phyloP scores from a whole-genome alignment of 2,888 invertebrate species.

The Aelia acuminata region DNA sequence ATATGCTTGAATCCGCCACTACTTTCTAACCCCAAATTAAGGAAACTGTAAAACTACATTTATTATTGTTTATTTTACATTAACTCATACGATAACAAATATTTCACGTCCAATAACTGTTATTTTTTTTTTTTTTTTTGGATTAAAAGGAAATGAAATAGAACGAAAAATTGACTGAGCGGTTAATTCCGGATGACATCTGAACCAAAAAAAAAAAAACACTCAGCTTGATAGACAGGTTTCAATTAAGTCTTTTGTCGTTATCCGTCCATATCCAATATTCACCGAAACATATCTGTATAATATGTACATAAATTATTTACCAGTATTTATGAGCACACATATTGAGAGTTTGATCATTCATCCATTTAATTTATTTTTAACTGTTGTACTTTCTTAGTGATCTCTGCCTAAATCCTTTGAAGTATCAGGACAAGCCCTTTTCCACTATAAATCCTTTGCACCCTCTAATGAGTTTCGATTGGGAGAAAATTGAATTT shows the following conservation, averaged over 20 bases:
- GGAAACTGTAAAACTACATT: too few species aligned
- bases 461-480: slow-evolving; percentile 7
- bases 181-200: not conserved
- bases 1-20: too few species aligned
- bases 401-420: not conserved
- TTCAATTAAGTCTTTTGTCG: not conserved
- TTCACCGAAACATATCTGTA: not conserved
- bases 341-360: not conserved
- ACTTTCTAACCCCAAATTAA: too few species aligned
- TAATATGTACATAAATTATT: not conserved
- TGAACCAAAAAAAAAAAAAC: not conserved
- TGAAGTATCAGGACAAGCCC: not conserved
- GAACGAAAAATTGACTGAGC: not conserved
- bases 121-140: not conserved
- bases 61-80: too few species aligned
- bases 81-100: too few species aligned
- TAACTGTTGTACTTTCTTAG: not conserved
- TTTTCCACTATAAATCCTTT: slow-evolving; percentile 3
- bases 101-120: too few species aligned
- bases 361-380: not conserved
- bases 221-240: not conserved
- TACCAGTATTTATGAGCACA: not conserved
- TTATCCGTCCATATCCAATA: not conserved
- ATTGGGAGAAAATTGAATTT: slow-evolving; percentile 35
- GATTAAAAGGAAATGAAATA: not conserved